These are phyloP conservation scores for Operophtera brumata DNA, from an alignment of 2,888 invertebrate genomes.

Conservation along the genomic window DNA sequence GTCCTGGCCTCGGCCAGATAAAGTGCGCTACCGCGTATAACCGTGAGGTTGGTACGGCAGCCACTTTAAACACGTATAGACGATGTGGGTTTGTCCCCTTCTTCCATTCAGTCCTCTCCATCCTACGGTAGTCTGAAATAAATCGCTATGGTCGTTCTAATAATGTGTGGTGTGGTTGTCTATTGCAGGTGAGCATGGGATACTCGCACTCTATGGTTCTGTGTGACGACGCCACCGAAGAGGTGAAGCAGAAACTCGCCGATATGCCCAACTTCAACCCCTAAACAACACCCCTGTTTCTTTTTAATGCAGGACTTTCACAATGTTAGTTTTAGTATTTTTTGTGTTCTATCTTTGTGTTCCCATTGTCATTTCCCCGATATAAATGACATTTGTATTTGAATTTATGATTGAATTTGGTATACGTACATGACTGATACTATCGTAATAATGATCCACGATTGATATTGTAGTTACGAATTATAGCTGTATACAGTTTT, in stretches of 20 bases:
- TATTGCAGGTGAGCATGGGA: slow-evolving; percentile 85
- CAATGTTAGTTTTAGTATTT: not conserved
- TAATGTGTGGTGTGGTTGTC: too few relatives aligned
- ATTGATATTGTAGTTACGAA: not conserved
- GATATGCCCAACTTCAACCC: slow-evolving; percentile 74
- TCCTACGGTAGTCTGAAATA: too few relatives aligned
- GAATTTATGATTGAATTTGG: not conserved
- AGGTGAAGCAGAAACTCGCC: slow-evolving; percentile 76
- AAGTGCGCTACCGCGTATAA: too few relatives aligned
- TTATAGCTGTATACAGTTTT: not conserved
- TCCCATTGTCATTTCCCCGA: not conserved
- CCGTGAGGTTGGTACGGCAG: too few relatives aligned
- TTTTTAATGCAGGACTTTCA: not conserved
- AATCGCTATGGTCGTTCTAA: not conserved
- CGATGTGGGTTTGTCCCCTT: too few relatives aligned
- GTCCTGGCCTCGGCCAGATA: too few relatives aligned
- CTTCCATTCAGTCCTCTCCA: too few relatives aligned
- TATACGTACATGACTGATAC: not conserved
- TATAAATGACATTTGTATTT: too few relatives aligned
- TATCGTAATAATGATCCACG: not conserved
- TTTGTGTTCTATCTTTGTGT: not conserved
- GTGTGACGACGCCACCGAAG: slow-evolving; percentile 76
- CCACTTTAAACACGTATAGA: too few relatives aligned
- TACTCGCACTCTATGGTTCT: slow-evolving; percentile 89
- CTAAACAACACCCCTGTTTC: slow-evolving; percentile 32